Evolutionary conservation across 1,140 invertebrate genomes (phyloP).

Genomic region (Sminthurinus signatus): DNA sequence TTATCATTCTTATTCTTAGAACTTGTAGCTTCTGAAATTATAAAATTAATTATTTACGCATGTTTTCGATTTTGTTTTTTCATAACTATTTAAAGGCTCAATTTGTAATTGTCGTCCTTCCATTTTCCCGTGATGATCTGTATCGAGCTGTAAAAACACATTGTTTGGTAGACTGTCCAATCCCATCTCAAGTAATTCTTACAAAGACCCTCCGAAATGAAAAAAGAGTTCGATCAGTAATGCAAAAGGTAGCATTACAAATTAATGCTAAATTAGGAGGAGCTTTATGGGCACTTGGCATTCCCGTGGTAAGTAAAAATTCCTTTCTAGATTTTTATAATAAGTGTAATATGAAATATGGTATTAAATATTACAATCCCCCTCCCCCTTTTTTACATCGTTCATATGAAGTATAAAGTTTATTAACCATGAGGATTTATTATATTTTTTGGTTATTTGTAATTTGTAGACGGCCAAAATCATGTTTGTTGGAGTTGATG

Average conservation of each 20-base stretch:
- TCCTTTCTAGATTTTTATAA: background rate
- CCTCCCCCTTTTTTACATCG: background rate
- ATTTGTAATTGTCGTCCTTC: conserved; percentile 71
- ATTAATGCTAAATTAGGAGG: conserved; percentile 95
- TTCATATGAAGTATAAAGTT: too few relatives aligned
- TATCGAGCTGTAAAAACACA: conserved; percentile 83
- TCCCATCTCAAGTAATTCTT: conserved; percentile 65
- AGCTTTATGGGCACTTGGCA: conserved; percentile 74
- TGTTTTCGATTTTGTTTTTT: background rate
- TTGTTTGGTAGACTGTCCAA: conserved; percentile 70
- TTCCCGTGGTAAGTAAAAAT: conserved; percentile 61
- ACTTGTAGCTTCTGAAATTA: too few relatives aligned
- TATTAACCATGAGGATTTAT: too few relatives aligned
- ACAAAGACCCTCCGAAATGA: conserved; percentile 62
- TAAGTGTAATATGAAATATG: background rate
- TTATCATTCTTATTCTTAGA: too few relatives aligned
- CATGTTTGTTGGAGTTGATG: conserved; percentile 90
- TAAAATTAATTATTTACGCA: too few relatives aligned
- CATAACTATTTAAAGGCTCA: conserved; percentile 48
- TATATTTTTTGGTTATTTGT: too few relatives aligned
- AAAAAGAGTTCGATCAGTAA: conserved; percentile 65
- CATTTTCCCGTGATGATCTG: conserved; percentile 70
- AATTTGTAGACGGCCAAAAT: conserved; percentile 48
- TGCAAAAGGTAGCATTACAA: conserved; percentile 88
- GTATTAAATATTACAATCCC: background rate